These are phyloP conservation scores for Neoaliturus tenellus DNA, from an alignment of 2,888 invertebrate genomes.

Conservation along the genomic window DNA sequence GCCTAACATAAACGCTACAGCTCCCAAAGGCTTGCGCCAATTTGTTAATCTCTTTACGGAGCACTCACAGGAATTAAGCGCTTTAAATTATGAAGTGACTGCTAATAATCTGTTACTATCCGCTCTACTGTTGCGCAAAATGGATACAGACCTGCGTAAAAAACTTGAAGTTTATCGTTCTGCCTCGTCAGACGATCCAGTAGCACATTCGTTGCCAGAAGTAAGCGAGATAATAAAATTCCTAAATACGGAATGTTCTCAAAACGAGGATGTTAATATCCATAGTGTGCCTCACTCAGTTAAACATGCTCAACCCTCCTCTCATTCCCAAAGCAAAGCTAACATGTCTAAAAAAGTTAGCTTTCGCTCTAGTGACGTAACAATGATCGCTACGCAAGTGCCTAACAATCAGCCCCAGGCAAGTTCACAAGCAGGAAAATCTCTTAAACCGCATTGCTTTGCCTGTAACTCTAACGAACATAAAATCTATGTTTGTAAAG, in stretches of 20 bases:
- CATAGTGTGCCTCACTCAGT: not conserved
- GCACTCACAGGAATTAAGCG: too few species aligned
- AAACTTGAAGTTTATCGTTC: too few species aligned
- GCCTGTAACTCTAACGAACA: not conserved
- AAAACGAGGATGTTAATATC: conserved; percentile 5
- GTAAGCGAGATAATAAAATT: not conserved
- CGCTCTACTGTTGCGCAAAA: too few species aligned
- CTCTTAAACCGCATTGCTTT: not conserved
- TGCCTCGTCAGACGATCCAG: not conserved
- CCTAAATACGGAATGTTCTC: too few species aligned
- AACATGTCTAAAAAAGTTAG: not conserved
- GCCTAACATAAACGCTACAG: too few species aligned
- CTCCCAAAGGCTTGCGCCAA: too few species aligned
- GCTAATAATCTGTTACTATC: too few species aligned
- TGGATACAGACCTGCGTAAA: too few species aligned
- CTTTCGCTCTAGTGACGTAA: not conserved
- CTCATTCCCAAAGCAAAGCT: not conserved
- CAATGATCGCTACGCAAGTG: not conserved
- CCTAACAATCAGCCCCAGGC: not conserved
- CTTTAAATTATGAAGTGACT: too few species aligned
- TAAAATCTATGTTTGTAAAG: not conserved
- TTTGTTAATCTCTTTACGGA: too few species aligned
- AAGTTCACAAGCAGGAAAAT: not conserved
- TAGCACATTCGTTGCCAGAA: not conserved
- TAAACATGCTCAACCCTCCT: not conserved